Evolutionary conservation across 2,888 invertebrate genomes (phyloP), one percentile per base, ranked within the genome.

Genomic region (Caenorhabditis imperialis): DNA sequence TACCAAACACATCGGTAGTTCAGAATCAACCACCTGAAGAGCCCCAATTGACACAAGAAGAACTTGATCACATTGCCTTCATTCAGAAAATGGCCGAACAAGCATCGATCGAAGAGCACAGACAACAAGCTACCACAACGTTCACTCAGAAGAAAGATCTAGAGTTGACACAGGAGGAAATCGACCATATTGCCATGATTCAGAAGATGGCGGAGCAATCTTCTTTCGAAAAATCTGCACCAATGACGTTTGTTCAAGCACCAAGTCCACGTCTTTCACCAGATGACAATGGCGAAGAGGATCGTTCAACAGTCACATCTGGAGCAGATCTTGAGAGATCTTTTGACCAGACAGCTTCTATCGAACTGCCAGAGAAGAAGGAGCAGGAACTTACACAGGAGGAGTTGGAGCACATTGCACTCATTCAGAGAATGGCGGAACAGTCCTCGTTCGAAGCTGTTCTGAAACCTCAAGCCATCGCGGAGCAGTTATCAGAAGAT

Each of bases 181-280:
- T 71, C 8, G 69, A 74, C 16, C 77, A 79, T 47, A 81, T 79
- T 47, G 77, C 72, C 8, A 30, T 37, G 20, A 78, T 82, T 37
- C 65, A 77, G 40, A n/a, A 63, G 25, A 55, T 79, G 50, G 75
- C 79, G 2, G 69, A 70, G n/a, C 70, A 75, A 47, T 37, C 48
- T 1, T 61, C 62, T 0, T 70, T 74, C 30, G 62, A 65, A 42
- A 61, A 69, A 20, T 25, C 35, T 22, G 18, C 5, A 4, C n/a
- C 20, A 18, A 4, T 27, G 16, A 35, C 51, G 12, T 16, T n/a
- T 30, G 30, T 30, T 30, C 30, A 30, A 7, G 30, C 30, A 7
- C 30, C 30, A 10, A 30, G 30, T 30, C 30, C 30, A 10, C 30
- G 10, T 7, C 6, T 35, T 20, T 27, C 16, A 14, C 22, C 37